Percentiles rank a stretch among this genome's conserved stretches.
phyloP scores from a whole-genome alignment of 2,113 vertebrate species.

The Clarias macrocephalus region DNA sequence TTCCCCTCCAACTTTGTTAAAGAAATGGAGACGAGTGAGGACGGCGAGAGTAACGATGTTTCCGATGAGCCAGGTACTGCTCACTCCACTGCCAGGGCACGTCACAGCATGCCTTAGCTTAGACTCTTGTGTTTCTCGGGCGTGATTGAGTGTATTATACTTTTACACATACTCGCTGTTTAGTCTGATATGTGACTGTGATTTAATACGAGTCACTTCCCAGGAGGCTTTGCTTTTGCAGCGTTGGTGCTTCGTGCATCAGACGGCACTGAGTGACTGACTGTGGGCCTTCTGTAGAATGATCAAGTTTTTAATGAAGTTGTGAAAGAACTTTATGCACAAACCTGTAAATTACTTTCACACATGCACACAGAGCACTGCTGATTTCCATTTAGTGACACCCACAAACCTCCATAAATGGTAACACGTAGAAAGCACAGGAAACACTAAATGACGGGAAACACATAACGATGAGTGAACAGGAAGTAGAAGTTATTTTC shows the following conservation, averaged over 20 bases:
- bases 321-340: too few relatives aligned
- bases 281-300: too few relatives aligned
- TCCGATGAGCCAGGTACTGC: slow-evolving; percentile 80
- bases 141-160: not conserved
- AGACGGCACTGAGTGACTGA: not conserved
- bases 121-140: slow-evolving; percentile 2
- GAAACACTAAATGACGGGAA: too few relatives aligned
- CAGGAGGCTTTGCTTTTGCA: not conserved
- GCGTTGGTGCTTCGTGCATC: not conserved
- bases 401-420: too few relatives aligned
- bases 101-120: slow-evolving; percentile 27
- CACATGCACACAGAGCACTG: too few relatives aligned
- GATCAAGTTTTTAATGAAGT: too few relatives aligned
- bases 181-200: not conserved
- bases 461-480: too few relatives aligned
- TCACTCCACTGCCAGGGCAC: slow-evolving; percentile 2
- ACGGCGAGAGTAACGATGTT: slow-evolving; percentile 75
- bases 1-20: slow-evolving; percentile 97
- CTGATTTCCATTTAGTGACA: too few relatives aligned
- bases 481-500: too few relatives aligned
- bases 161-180: not conserved
- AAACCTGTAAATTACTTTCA: too few relatives aligned
- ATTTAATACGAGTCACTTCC: not conserved
- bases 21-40: slow-evolving; percentile 79
- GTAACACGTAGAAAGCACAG: too few relatives aligned